Conservation (phyloP, 2,888 invertebrate genomes). For the Ecdyonurus torrentis region DNA sequence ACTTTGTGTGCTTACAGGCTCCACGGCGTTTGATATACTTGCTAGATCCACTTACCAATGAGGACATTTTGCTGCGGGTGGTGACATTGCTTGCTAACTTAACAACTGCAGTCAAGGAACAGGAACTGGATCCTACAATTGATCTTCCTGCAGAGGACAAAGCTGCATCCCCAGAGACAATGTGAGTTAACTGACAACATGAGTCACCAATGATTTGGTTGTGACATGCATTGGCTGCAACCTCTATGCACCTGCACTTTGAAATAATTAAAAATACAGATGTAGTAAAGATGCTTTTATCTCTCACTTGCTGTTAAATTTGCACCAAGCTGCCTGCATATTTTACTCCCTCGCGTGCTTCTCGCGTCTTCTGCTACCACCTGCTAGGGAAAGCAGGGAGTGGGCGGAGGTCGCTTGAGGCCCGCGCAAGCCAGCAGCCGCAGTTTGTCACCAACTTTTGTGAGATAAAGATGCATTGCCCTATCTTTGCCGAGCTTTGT, state of each 20-base stretch:
- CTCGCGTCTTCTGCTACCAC: no score
- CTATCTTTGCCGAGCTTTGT: no score
- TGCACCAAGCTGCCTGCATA: no score
- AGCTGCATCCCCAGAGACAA: conserved; percentile 34
- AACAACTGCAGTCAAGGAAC: conserved; percentile 25
- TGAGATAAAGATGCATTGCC: no score
- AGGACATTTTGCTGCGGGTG: conserved; percentile 29
- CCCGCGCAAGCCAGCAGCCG: no score
- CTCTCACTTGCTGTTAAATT: no score
- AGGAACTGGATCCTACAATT: conserved; percentile 26
- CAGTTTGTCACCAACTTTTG: no score
- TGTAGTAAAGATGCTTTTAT: no score
- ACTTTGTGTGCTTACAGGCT: conserved; percentile 31
- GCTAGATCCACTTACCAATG: conserved; percentile 25
- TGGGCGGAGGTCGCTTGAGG: no score
- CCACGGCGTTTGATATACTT: conserved; percentile 29
- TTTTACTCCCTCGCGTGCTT: no score
- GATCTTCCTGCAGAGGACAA: conserved; percentile 32
- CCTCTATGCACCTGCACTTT: background rate
- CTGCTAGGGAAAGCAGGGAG: no score
- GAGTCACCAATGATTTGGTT: background rate
- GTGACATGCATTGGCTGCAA: background rate
- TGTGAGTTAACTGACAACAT: conserved; percentile 21
- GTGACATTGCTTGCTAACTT: conserved; percentile 34
- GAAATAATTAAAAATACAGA: no score